A percentile compares a stretch with the other conserved stretches of the same genome.
phyloP scores from a whole-genome alignment of 2,113 vertebrate genomes.

The Maccullochella peelii region DNA sequence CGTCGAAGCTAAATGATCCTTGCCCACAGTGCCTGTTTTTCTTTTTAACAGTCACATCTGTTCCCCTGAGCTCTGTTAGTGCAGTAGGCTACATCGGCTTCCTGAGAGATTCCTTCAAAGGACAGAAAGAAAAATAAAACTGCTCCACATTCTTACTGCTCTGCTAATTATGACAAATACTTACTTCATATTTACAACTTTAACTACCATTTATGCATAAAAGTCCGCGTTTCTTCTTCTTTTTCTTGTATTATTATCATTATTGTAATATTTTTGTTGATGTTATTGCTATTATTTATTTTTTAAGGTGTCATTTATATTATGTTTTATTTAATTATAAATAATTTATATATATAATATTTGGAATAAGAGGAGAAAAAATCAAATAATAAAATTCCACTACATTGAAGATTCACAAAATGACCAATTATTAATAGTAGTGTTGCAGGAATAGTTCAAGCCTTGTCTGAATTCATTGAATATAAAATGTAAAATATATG shows the following conservation, averaged over 20 bases:
- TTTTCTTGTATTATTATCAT: not conserved
- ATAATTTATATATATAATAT: too few species aligned
- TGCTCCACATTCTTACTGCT: slow-evolving; percentile 11
- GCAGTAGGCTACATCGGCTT: slow-evolving; percentile 68
- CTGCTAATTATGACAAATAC: slow-evolving; percentile 50
- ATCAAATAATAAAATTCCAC: not conserved
- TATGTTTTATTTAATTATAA: not conserved
- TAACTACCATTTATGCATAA: not conserved
- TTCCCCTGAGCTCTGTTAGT: slow-evolving; percentile 77
- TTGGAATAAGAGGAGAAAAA: not conserved
- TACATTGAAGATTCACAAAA: not conserved
- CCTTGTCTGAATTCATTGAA: not conserved
- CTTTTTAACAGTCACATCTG: slow-evolving; percentile 81
- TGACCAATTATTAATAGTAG: not conserved
- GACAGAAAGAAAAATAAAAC: slow-evolving; percentile 51
- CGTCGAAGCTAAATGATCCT: slow-evolving; percentile 86
- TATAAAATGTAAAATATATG: not conserved
- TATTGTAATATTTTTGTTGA: not conserved
- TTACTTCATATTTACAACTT: not conserved
- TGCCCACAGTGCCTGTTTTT: slow-evolving; percentile 74
- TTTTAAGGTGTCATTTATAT: not conserved
- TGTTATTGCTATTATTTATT: not conserved
- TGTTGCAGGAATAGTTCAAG: not conserved
- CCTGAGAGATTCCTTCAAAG: slow-evolving; percentile 68
- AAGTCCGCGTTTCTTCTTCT: not conserved